A percentile compares a stretch with the other conserved stretches of the same genome.
phyloP scores from a whole-genome alignment of 2,113 vertebrate species.

The Riparia riparia region DNA sequence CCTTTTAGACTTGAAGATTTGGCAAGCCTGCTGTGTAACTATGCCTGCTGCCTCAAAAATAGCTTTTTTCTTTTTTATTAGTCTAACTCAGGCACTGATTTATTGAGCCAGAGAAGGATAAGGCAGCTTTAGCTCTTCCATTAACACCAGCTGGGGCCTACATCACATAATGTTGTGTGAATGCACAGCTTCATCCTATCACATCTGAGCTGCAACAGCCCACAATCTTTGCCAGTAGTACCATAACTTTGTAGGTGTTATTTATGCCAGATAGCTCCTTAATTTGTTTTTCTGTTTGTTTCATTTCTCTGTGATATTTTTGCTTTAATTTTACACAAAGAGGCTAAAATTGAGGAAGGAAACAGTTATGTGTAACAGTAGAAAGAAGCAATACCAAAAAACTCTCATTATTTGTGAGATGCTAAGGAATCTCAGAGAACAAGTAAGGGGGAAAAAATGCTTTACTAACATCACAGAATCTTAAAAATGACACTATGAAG shows the following conservation, averaged over 20 bases:
- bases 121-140: conserved; percentile 43
- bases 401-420: neutral
- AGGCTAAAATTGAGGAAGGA: neutral
- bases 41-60: conserved; percentile 1
- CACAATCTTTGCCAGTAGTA: neutral
- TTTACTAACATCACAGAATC: neutral
- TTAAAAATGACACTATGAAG: neutral
- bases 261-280: neutral
- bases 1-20: conserved; percentile 20
- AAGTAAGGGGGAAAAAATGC: neutral
- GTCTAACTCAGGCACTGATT: conserved; percentile 21
- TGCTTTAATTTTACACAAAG: neutral
- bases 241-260: neutral
- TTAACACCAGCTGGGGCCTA: conserved; percentile 35
- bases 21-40: neutral
- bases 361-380: fast-evolving
- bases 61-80: conserved; percentile 27
- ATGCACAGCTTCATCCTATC: neutral
- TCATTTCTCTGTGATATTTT: neutral
- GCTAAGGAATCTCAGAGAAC: neutral
- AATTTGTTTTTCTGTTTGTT: neutral
- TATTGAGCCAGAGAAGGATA: conserved; percentile 18
- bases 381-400: neutral
- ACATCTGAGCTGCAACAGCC: neutral
- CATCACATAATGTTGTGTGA: neutral